phyloP scores from a whole-genome alignment of 1,140 invertebrate genomes.

The Drosophila punjabiensis region DNA sequence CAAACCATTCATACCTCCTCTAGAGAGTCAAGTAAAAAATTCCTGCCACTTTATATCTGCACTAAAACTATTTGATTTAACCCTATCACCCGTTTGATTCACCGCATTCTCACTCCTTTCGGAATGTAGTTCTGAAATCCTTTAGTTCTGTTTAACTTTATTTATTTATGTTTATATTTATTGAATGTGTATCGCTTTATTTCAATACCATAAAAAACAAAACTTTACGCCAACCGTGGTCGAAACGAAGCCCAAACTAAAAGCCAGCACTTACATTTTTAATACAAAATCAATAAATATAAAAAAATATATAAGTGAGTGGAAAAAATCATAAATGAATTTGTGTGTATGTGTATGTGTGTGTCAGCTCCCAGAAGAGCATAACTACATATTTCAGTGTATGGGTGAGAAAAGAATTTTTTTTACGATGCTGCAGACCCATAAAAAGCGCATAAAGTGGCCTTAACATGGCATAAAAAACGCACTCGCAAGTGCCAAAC shows the following conservation, averaged over 20 bases:
- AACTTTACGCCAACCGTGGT: slow-evolving; percentile 33
- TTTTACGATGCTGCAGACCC: slow-evolving; percentile 74
- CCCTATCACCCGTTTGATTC: slow-evolving; percentile 4
- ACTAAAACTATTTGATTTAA: slow-evolving; percentile 67
- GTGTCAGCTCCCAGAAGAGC: slow-evolving; percentile 5
- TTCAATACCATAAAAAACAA: slow-evolving; percentile 67
- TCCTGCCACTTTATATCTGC: slow-evolving; percentile 41
- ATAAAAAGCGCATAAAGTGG: slow-evolving; percentile 83
- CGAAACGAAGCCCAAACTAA: slow-evolving; percentile 56
- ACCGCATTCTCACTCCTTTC: neutral
- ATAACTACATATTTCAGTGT: slow-evolving; percentile 45
- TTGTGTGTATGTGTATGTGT: slow-evolving; percentile 5
- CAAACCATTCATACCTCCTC: neutral
- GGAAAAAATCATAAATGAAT: slow-evolving; percentile 39
- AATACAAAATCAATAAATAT: slow-evolving; percentile 83
- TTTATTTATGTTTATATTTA: slow-evolving; percentile 50
- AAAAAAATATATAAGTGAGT: slow-evolving; percentile 51
- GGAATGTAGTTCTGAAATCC: slow-evolving; percentile 8
- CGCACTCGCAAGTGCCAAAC: slow-evolving; percentile 74
- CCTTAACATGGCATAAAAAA: slow-evolving; percentile 80
- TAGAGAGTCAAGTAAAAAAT: neutral
- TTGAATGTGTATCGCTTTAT: slow-evolving; percentile 67
- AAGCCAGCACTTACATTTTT: slow-evolving; percentile 78
- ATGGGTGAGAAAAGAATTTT: slow-evolving; percentile 59
- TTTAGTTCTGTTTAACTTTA: slow-evolving; percentile 62